Conservation (phyloP, 2,797 vertebrate genomes). For the Botia almorhae region DNA sequence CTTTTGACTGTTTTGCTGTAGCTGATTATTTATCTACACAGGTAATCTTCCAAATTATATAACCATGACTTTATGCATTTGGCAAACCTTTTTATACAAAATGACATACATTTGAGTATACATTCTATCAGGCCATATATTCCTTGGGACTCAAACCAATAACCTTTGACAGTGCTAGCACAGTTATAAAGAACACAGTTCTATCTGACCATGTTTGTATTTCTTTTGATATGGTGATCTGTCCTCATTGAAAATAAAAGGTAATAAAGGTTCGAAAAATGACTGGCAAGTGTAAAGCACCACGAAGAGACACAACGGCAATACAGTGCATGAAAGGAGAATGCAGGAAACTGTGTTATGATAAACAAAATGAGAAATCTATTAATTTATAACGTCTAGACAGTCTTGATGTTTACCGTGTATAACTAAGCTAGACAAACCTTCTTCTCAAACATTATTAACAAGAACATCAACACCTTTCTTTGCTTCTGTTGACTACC, state of each 20-base stretch:
- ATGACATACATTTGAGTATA: not conserved
- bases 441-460: slow-evolving; percentile 1
- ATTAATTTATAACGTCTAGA: not conserved
- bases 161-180: not conserved
- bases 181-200: not conserved
- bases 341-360: not conserved
- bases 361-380: not conserved
- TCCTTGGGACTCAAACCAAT: not conserved
- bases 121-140: not conserved
- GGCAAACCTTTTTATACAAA: not conserved
- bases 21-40: not conserved
- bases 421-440: not conserved
- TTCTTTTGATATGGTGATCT: not conserved
- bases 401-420: not conserved
- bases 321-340: not conserved
- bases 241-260: not conserved
- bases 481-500: not conserved
- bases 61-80: not conserved
- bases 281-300: not conserved
- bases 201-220: not conserved
- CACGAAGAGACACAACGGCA: not conserved
- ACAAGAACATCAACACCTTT: not conserved
- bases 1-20: not conserved
- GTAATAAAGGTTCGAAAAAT: not conserved
- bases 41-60: not conserved